Percentiles rank a stretch among this genome's conserved stretches.
Conservation (phyloP, 2,888 invertebrate genomes). For the Patella caerulea region DNA sequence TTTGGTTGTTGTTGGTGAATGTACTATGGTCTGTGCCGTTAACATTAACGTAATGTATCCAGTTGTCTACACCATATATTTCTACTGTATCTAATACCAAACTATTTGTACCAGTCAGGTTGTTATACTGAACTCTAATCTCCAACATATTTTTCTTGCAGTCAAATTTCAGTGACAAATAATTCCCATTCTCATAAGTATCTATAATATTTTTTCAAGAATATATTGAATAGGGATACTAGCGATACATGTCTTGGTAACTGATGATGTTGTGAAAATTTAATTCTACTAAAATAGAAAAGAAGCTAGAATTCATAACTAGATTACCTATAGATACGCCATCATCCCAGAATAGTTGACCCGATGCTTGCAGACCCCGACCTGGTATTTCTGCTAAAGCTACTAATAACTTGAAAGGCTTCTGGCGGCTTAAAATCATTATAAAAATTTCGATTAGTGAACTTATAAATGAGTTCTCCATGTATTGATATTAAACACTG, state of each 20-base stretch:
- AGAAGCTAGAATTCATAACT: too few relatives aligned
- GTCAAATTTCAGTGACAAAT: constrained; percentile 38
- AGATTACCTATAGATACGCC: constrained; percentile 43
- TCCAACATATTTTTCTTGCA: constrained; percentile 15
- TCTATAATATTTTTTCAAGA: constrained; percentile 29
- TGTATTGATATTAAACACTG: background rate
- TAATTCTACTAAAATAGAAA: too few relatives aligned
- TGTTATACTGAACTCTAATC: constrained; percentile 18
- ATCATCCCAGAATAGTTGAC: constrained; percentile 86
- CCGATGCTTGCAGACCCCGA: constrained; percentile 73
- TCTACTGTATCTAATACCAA: constrained; percentile 36
- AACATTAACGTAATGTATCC: constrained; percentile 35
- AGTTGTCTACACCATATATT: constrained; percentile 37
- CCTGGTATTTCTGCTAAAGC: constrained; percentile 74
- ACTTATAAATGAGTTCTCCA: background rate
- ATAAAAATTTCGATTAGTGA: background rate
- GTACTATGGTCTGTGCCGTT: constrained; percentile 28
- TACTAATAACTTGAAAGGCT: constrained; percentile 79
- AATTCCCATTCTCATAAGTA: constrained; percentile 36
- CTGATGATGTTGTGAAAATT: too few relatives aligned
- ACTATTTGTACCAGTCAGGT: background rate
- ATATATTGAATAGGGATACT: background rate
- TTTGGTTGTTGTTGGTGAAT: constrained; percentile 25
- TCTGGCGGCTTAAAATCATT: constrained; percentile 73
- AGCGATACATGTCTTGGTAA: too few relatives aligned